Evolutionary conservation across 1,140 invertebrate genomes (phyloP).

Genomic region (Drosophila teissieri): DNA sequence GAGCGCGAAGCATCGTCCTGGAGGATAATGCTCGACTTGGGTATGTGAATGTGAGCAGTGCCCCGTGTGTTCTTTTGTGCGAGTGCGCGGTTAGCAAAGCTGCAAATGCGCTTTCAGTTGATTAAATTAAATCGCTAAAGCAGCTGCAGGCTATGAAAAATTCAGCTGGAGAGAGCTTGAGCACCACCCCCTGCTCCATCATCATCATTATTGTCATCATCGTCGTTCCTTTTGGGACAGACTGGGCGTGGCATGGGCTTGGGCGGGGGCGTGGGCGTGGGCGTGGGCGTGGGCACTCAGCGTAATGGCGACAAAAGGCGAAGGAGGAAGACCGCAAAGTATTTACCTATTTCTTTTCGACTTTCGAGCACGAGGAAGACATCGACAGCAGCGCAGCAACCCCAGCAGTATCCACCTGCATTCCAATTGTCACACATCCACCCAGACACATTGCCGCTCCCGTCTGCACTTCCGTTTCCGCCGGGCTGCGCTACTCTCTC

Average conservation of each 20-base stretch:
- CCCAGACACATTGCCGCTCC: constrained; percentile 13
- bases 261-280: constrained; percentile 46
- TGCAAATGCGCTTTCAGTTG: constrained; percentile 84
- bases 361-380: constrained; percentile 32
- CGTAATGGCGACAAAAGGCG: constrained; percentile 71
- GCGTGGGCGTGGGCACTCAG: constrained; percentile 66
- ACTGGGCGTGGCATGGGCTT: constrained; percentile 38
- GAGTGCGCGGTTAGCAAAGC: constrained; percentile 63
- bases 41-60: constrained; percentile 2
- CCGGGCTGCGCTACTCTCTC: constrained; percentile 23
- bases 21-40: constrained; percentile 41
- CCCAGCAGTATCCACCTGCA: constrained; percentile 50
- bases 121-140: constrained; percentile 84
- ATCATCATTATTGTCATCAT: constrained; percentile 6
- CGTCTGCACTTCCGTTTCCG: constrained; percentile 61
- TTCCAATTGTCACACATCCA: constrained; percentile 42
- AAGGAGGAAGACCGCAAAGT: constrained; percentile 61
- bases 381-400: constrained; percentile 18
- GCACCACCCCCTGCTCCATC: constrained; percentile 10
- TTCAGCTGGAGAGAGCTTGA: constrained; percentile 40
- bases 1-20: background rate
- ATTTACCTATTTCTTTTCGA: constrained; percentile 69
- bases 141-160: constrained; percentile 75
- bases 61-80: constrained; percentile 31
- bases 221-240: constrained; percentile 25